Evolutionary conservation across 2,113 vertebrate species (phyloP), one percentile per base, ranked within the genome.

Genomic region (Etia nguti): DNA sequence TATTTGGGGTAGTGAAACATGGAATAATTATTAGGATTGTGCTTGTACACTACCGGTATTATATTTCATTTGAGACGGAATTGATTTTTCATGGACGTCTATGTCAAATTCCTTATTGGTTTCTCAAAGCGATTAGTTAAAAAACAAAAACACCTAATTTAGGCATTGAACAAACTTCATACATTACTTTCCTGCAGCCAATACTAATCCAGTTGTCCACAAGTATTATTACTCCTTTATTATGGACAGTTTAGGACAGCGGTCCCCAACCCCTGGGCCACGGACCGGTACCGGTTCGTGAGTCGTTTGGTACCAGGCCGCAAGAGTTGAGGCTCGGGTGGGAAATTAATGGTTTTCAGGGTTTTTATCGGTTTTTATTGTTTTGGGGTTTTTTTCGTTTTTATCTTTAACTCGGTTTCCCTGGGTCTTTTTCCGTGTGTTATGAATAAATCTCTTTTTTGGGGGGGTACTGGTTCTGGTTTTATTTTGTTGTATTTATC

Each of bases 21-120:
- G 10, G 2, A 68, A 11, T 41, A 0, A 41, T 68, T 20, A 41
- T 41, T 22, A 41, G 36, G 3, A 22, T 0, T 9, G 62, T 22
- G 62, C 20, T 41, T 0, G 36, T 41, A 68, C 36, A 68, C 34
- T 20, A 34, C 15, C 0, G 0, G n/a, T 59, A 31, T 31, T 59
- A 0, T 31, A 26, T 31, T 29, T 59, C 11, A 59, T 59, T 31
- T 59, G 13, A 59, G 57, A 60, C 57, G 10, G 57, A 4, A 60
- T 6, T 2, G 26, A 31, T 31, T 31, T 60, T 16, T 60, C 15
- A 31, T 60, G 26, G 26, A 29, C 8, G 2, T 22, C 5, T 2
- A 18, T 31, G 57, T 60, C 26, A 60, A 8, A 29, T 13, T 59
- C 24, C 0, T 56, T 59, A n/a, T 62, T 36, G 6, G 34, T 65